These are phyloP conservation scores for Chrysolina americana DNA, from an alignment of 2,888 invertebrate genomes.

Conservation along the genomic window DNA sequence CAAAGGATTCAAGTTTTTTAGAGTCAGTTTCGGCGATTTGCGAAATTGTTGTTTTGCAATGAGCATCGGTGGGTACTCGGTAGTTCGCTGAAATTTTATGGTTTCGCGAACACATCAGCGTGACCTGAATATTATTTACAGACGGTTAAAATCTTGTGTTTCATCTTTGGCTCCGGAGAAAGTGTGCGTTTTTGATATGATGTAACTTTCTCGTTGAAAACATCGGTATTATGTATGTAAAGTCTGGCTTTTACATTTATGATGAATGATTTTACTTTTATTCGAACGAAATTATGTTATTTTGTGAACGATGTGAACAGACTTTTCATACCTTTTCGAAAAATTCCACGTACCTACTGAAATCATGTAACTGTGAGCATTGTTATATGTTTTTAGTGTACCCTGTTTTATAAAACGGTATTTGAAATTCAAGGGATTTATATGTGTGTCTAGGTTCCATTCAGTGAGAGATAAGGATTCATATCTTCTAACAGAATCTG, in stretches of 20 bases:
- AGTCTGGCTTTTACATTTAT: constrained; percentile 6
- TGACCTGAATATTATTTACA: constrained; percentile 24
- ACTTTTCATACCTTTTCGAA: too few species aligned
- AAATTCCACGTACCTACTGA: too few species aligned
- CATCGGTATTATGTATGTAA: background rate
- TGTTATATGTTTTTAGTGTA: too few species aligned
- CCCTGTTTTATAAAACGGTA: too few species aligned
- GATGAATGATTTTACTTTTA: background rate
- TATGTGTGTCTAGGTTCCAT: too few species aligned
- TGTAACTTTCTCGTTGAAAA: constrained; percentile 8
- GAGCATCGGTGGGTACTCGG: background rate
- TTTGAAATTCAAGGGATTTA: too few species aligned
- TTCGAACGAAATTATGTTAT: too few species aligned
- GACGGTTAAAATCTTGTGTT: constrained; percentile 26
- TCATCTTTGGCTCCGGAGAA: constrained; percentile 27
- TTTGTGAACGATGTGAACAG: too few species aligned
- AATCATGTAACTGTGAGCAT: too few species aligned
- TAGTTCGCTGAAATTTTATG: background rate
- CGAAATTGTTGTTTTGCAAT: background rate
- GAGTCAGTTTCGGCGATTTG: background rate
- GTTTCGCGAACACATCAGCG: background rate
- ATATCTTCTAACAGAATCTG: too few species aligned
- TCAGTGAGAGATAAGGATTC: too few species aligned
- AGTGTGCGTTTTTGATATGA: constrained; percentile 25
- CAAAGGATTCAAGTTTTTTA: background rate